Evolutionary conservation across 2,888 invertebrate species (phyloP), one percentile per base, ranked within the genome.

Genomic region (Thymelicus sylvestris): DNA sequence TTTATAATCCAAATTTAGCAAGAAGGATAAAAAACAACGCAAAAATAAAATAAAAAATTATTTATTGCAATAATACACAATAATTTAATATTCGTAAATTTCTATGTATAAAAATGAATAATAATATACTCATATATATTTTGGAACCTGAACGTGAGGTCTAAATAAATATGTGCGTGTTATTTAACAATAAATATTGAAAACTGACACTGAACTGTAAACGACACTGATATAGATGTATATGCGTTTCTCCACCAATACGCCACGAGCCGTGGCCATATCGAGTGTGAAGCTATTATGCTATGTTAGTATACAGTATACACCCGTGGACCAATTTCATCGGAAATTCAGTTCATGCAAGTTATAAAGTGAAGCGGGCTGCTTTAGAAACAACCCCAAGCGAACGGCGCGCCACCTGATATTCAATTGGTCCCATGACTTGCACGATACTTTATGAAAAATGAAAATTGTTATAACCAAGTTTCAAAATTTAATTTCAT

Each of bases 401-500:
- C 83, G 87, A 83, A 89, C 89, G 89, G 88, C 88, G 89, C 88
- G 81, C 85, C 78, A 80, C 74, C 79, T 82, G 81, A 84, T 81
- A 74, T 55, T 70, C 71, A 80, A 75, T 81, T 89, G 91, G 89
- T 90, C 91, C 90, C 87, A 83, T 81, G 83, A 83, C 85, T 85
- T 86, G 81, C 86, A 78, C 79, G 72, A 78, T 78, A 74, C 74
- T 74, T 60, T 39, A 52, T 62, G 31, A 39, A 69, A 63, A 57
- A 8, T 39, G 24, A 31, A 31, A 31, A 31, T 31, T 1, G 3
- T 31, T 31, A 31, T 31, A 31, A 31, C 31, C 5, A 31, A 31
- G 31, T 31, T 31, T 19, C 38, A 38, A 66, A 44, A 38, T 44
- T 47, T 6, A 44, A 57, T 44, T 44, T 44, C 44, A 59, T 47